Evolutionary conservation across 2,797 vertebrate genomes (phyloP).

Genomic region (Enteromius treurensis): DNA sequence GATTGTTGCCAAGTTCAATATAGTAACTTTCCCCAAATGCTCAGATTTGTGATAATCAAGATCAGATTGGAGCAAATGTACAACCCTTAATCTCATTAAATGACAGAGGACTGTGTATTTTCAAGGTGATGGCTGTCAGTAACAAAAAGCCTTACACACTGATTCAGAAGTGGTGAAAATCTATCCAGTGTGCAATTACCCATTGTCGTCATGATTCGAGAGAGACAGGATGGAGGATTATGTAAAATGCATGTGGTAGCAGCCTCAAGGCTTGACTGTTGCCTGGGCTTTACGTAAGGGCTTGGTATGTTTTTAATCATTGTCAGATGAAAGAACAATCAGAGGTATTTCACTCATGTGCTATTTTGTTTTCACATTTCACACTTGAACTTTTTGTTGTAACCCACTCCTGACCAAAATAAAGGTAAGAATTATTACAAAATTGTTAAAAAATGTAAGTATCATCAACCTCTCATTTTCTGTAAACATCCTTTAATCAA

Average conservation of each 20-base stretch:
- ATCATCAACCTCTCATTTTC: neutral
- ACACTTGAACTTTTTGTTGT: slow-evolving; percentile 10
- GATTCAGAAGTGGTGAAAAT: neutral
- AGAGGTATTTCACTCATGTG: slow-evolving; percentile 53
- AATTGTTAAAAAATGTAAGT: neutral
- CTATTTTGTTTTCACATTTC: slow-evolving; percentile 15
- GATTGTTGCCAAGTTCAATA: slow-evolving; percentile 55
- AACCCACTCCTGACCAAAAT: slow-evolving; percentile 28
- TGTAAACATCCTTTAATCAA: neutral
- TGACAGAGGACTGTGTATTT: neutral
- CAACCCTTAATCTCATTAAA: slow-evolving; percentile 17
- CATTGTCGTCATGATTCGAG: slow-evolving; percentile 39
- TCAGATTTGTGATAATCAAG: slow-evolving; percentile 48
- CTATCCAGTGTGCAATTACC: slow-evolving; percentile 32
- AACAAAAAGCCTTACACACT: slow-evolving; percentile 40
- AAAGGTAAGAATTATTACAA: neutral
- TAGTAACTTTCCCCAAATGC: slow-evolving; percentile 37
- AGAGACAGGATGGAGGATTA: slow-evolving; percentile 22
- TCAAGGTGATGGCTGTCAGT: slow-evolving; percentile 42
- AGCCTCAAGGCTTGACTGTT: slow-evolving; percentile 34
- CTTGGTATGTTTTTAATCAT: slow-evolving; percentile 55
- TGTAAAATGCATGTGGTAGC: slow-evolving; percentile 45
- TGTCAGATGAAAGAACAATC: slow-evolving; percentile 55
- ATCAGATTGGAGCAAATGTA: slow-evolving; percentile 47
- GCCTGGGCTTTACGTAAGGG: slow-evolving; percentile 58